Evolutionary conservation across 1,140 invertebrate species (phyloP).

Genomic region (Teleopsis dalmanni): DNA sequence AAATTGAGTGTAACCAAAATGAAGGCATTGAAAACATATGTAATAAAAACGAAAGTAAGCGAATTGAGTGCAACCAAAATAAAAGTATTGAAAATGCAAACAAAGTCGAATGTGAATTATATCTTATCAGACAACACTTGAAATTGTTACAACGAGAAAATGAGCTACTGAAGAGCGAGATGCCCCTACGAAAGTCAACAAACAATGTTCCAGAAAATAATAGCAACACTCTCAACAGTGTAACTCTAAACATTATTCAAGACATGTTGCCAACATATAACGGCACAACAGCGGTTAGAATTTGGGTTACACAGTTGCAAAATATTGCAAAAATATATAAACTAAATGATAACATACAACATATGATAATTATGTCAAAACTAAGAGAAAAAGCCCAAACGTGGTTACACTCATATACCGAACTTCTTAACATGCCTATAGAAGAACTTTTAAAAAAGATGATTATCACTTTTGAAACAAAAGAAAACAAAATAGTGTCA

Average conservation of each 20-base stretch:
- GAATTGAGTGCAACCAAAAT: too few species aligned
- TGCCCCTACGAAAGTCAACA: neutral
- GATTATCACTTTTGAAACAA: neutral
- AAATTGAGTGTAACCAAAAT: too few species aligned
- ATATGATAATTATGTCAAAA: neutral
- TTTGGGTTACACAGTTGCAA: slow-evolving; percentile 1
- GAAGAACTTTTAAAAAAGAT: neutral
- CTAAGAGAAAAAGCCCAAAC: slow-evolving; percentile 2
- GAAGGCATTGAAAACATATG: too few species aligned
- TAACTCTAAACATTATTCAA: neutral
- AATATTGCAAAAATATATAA: neutral
- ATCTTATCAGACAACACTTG: neutral
- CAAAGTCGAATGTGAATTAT: neutral
- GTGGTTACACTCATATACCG: neutral
- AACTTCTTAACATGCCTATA: neutral
- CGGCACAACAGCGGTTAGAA: neutral
- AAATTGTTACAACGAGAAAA: slow-evolving; percentile 1
- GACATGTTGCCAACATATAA: slow-evolving; percentile 1
- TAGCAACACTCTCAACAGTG: neutral
- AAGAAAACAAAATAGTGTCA: slow-evolving; percentile 1
- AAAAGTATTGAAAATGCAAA: neutral
- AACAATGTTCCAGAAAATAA: neutral
- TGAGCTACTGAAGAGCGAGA: neutral
- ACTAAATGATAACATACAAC: neutral
- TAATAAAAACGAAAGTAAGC: too few species aligned